Evolutionary conservation across 2,888 invertebrate genomes (phyloP).

Genomic region (Keiferia lycopersicella): DNA sequence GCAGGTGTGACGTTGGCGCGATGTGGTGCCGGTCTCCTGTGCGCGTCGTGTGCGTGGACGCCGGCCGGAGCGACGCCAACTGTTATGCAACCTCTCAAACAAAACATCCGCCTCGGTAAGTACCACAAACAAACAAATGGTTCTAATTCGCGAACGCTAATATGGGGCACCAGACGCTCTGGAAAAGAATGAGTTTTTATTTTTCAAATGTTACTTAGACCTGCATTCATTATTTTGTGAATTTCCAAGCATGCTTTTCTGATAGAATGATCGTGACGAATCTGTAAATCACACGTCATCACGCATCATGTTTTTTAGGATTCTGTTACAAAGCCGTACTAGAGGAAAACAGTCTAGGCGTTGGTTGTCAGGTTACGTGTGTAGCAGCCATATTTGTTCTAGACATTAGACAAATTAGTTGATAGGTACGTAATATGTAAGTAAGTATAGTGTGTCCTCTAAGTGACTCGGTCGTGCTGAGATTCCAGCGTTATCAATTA

Average conservation of each 20-base stretch:
- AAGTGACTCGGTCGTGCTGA: constrained; percentile 50
- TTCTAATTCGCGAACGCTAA: constrained; percentile 13
- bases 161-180: constrained; percentile 5
- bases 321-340: constrained; percentile 20
- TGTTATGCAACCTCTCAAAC: constrained; percentile 66
- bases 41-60: constrained; percentile 50
- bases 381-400: constrained; percentile 64
- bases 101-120: constrained; percentile 57
- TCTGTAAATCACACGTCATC: constrained; percentile 16
- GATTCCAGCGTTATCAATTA: constrained; percentile 31
- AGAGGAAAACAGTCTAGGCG: constrained; percentile 38
- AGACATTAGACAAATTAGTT: constrained; percentile 56
- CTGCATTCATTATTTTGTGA: background rate
- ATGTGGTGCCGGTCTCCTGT: constrained; percentile 44
- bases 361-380: constrained; percentile 47
- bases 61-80: constrained; percentile 44
- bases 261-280: constrained; percentile 17
- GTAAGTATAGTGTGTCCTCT: constrained; percentile 48
- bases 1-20: constrained; percentile 42
- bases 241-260: background rate
- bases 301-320: constrained; percentile 12
- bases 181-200: background rate
- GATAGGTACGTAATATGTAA: constrained; percentile 27
- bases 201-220: background rate
- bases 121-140: constrained; percentile 37